These are phyloP conservation scores for Falco peregrinus DNA, from an alignment of 2,797 vertebrate genomes.

Conservation along the genomic window DNA sequence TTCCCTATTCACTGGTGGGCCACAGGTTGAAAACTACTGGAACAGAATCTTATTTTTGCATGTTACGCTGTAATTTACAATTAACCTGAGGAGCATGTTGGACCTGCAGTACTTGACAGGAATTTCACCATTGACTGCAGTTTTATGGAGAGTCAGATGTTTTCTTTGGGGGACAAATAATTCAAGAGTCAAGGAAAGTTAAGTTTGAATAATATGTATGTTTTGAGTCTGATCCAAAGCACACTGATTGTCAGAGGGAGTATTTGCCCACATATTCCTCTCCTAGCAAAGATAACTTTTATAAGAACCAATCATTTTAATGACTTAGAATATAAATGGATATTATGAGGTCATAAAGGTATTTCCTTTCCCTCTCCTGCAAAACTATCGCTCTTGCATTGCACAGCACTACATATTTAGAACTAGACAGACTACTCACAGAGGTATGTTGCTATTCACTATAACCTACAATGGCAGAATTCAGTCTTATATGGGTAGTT, in stretches of 20 bases:
- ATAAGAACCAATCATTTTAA: conserved; percentile 22
- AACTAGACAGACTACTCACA: neutral
- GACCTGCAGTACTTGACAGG: neutral
- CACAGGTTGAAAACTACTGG: neutral
- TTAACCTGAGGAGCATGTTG: neutral
- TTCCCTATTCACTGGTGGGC: neutral
- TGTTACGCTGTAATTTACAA: neutral
- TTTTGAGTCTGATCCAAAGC: conserved; percentile 45
- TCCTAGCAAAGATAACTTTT: conserved; percentile 42
- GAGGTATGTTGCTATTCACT: neutral
- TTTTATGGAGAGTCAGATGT: conserved; percentile 26
- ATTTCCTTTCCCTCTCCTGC: conserved; percentile 33
- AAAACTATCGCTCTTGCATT: neutral
- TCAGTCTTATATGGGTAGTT: neutral
- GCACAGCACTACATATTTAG: neutral
- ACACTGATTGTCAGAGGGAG: conserved; percentile 35
- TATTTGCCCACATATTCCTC: neutral
- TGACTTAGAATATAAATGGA: conserved; percentile 37
- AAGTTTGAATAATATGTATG: conserved; percentile 12
- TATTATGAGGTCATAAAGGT: conserved; percentile 44
- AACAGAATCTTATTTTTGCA: neutral
- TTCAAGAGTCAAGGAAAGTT: conserved; percentile 15
- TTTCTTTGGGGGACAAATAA: conserved; percentile 39
- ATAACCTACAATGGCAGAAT: neutral
- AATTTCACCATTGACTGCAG: neutral